A percentile compares a stretch with the other conserved stretches of the same genome.
phyloP scores from a whole-genome alignment of 1,140 invertebrate genomes.

The Drosophila lacteicornis region DNA sequence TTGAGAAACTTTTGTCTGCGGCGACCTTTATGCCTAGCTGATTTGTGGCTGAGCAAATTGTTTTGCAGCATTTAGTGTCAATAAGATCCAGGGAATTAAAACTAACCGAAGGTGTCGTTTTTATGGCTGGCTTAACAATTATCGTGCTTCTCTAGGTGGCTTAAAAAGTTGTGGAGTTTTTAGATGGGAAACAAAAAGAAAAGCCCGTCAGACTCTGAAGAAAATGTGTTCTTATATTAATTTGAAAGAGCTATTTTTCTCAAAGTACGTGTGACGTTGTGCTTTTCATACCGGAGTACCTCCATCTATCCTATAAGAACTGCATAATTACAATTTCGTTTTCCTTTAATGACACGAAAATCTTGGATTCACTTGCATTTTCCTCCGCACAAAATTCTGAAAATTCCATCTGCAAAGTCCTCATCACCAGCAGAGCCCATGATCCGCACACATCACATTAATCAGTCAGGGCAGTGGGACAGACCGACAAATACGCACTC shows the following conservation, averaged over 20 bases:
- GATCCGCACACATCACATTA: slow-evolving; percentile 70
- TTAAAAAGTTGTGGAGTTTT: background rate
- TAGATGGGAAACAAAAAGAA: background rate
- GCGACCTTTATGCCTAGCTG: slow-evolving; percentile 64
- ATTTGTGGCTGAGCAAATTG: slow-evolving; percentile 46
- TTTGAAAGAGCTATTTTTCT: no score
- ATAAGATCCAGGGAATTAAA: slow-evolving; percentile 15
- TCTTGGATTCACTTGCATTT: slow-evolving; percentile 3
- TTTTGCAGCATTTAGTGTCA: slow-evolving; percentile 16
- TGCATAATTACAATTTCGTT: background rate
- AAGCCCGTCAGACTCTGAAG: no score
- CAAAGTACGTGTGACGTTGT: no score
- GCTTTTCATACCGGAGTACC: no score
- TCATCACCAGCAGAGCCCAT: slow-evolving; percentile 30
- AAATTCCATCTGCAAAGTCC: slow-evolving; percentile 34
- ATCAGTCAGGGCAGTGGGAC: slow-evolving; percentile 58
- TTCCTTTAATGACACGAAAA: background rate
- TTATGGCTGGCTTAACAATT: slow-evolving; percentile 1
- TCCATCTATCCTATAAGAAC: no score
- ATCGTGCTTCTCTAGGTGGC: background rate
- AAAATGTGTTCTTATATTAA: background rate
- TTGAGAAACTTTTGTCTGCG: slow-evolving; percentile 70
- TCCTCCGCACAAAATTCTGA: slow-evolving; percentile 13
- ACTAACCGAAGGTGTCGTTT: background rate
- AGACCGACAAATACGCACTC: slow-evolving; percentile 43